Evolutionary conservation across 2,888 invertebrate species (phyloP), one percentile per base, ranked within the genome.

Genomic region (Calameuta idolon): DNA sequence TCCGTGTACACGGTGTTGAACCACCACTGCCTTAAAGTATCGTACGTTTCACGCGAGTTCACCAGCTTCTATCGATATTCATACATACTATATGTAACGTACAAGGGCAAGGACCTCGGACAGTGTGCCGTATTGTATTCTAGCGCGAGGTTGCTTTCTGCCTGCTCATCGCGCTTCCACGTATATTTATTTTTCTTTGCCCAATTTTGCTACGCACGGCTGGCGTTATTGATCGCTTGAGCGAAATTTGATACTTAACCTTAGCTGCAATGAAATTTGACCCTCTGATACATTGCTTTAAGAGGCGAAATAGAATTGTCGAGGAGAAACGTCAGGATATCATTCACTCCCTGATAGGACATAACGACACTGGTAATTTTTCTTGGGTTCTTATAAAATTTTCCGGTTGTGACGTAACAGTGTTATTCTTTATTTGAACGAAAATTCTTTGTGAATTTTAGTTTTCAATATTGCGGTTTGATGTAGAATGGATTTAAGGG

Each of bases 61-160:
- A 55, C 55, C 23, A 55, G 55, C 55, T 55, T 55, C 86, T 89
- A 89, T 90, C 89, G 88, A 90, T 89, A 88, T 89, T 89, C 85
- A 81, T 84, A 82, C 83, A 76, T 86, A 82, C 85, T 86, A 87
- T 87, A 88, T 85, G 84, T 83, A 84, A 83, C 81, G 79, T 84
- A 85, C 88, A 89, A 90, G 90, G 90, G 90, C 90, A 90, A 90
- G 89, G 90, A 90, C 90, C 90, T 85, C 88, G 80, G 15, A 81
- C 85, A 87, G 87, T 87, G 79, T 71, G 34, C 12, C 31, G 71
- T 71, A 31, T 71, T 73, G 74, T 37, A 23, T 31, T 35, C 23
- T 84, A 83, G 81, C 82, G 81, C 82, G 83, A 77, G 31, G 84
- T 81, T 83, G 79, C 78, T 79, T 81, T 75, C 75, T 74, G 71